These are phyloP conservation scores for Channa striata DNA, from an alignment of 2,797 vertebrate species.

Conservation along the genomic window DNA sequence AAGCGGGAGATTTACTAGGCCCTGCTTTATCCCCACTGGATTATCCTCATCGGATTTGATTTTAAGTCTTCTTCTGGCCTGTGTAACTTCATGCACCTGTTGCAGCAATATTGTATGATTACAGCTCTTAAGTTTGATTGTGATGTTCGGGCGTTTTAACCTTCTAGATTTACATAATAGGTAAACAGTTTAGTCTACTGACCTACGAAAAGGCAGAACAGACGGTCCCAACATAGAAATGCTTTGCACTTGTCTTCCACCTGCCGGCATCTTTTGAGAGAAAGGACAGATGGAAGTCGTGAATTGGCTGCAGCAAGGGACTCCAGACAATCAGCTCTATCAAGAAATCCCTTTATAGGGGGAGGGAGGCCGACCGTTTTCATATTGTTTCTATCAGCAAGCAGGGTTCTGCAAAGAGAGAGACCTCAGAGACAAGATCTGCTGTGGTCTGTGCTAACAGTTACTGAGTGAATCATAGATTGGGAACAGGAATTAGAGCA, in stretches of 20 bases:
- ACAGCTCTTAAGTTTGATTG: slow-evolving; percentile 27
- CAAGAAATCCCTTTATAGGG: slow-evolving; percentile 70
- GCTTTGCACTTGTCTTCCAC: slow-evolving; percentile 64
- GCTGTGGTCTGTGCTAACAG: slow-evolving; percentile 18
- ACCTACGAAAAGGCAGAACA: slow-evolving; percentile 40
- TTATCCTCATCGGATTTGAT: slow-evolving; percentile 74
- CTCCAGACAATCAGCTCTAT: slow-evolving; percentile 67
- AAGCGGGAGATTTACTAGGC: slow-evolving; percentile 56
- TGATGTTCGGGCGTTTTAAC: not conserved
- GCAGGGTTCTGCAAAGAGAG: slow-evolving; percentile 32
- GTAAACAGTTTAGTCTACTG: slow-evolving; percentile 45
- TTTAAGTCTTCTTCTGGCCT: slow-evolving; percentile 57
- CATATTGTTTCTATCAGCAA: slow-evolving; percentile 62
- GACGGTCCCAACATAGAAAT: slow-evolving; percentile 63
- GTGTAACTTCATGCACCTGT: slow-evolving; percentile 61
- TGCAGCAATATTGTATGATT: slow-evolving; percentile 43
- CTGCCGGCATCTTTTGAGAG: slow-evolving; percentile 70
- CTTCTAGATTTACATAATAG: slow-evolving; percentile 32
- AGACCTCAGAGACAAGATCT: slow-evolving; percentile 23
- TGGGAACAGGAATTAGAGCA: slow-evolving; percentile 7
- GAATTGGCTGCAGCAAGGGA: slow-evolving; percentile 70
- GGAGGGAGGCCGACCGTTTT: slow-evolving; percentile 59
- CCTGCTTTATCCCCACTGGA: slow-evolving; percentile 67
- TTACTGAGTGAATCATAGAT: slow-evolving; percentile 21
- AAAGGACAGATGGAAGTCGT: slow-evolving; percentile 79